Evolutionary conservation across 2,113 vertebrate genomes (phyloP), one percentile per base, ranked within the genome.

Genomic region (Edolisoma coerulescens): DNA sequence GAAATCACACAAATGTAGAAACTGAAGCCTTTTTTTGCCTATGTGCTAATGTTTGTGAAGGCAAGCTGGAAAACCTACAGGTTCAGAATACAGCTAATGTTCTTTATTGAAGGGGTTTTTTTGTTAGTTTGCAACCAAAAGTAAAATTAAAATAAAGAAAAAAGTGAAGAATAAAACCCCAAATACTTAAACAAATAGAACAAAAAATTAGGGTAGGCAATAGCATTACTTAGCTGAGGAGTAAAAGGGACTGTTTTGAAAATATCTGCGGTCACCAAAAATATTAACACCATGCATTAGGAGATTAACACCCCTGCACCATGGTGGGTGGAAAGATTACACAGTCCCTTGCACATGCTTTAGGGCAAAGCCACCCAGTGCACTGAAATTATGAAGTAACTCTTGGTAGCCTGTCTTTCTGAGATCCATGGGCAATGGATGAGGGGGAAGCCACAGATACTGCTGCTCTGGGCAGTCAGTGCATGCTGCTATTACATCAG

Each of bases 371-470:
- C 37, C 39, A 77, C 45, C 33, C 87, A 78, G 26, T 7, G 27
- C 16, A 80, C 18, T 16, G 50, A 80, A 85, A 65, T 83, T 30
- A 87, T 5, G 4, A 3, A 41, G 12, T 11, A 8, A 59, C 26
- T 53, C 53, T 33, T 10, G 0, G 39, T 14, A 60, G 28, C 28
- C 70, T 30, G 33, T 42, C 26, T n/a, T 26, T 9, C 39, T 20
- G 26, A 45, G 16, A 53, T 32, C 28, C 39, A n/a, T 10, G 2
- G 6, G 56, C 33, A 88, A 3, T 7, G 35, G 52, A 65, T 10
- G 33, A 77, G 35, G 35, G 18, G 67, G 8, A 33, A 39, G 9
- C 7, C 3, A 0, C 0, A 33, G 45, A 22, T 18, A 47, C 49
- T 13, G 16, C 23, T 53, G 39, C 52, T 86, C 64, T 8, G 45